Conservation (phyloP, 2,888 invertebrate genomes). For the Eretmocerus hayati region DNA sequence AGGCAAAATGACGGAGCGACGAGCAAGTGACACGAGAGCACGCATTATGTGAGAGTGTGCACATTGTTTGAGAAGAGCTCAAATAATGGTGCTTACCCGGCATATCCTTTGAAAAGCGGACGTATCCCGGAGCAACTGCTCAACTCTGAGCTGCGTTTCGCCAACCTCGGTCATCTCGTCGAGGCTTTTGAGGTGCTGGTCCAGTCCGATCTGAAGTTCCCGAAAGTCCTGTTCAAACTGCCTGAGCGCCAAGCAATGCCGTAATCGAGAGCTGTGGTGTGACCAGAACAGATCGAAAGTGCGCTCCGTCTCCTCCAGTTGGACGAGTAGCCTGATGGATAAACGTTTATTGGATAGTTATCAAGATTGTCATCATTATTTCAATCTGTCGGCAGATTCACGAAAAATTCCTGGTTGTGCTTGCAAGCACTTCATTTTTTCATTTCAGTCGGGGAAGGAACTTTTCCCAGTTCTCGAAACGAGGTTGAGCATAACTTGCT, state of each 20-base stretch:
- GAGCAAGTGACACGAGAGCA: no score
- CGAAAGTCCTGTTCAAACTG: slow-evolving; percentile 93
- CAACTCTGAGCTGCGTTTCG: slow-evolving; percentile 76
- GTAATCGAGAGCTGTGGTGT: slow-evolving; percentile 80
- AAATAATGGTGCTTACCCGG: slow-evolving; percentile 51
- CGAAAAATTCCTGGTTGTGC: no score
- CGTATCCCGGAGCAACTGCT: slow-evolving; percentile 70
- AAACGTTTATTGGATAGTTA: no score
- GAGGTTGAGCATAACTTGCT: no score
- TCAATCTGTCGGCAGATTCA: no score
- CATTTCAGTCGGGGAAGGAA: no score
- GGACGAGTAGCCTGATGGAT: slow-evolving; percentile 75
- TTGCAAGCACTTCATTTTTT: no score
- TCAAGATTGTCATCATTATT: no score
- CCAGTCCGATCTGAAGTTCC: slow-evolving; percentile 77
- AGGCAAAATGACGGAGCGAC: no score
- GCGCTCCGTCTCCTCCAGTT: slow-evolving; percentile 88
- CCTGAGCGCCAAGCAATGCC: slow-evolving; percentile 83
- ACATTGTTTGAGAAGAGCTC: no score
- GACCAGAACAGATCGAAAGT: slow-evolving; percentile 94
- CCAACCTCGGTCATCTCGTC: slow-evolving; percentile 84
- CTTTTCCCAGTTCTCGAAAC: no score
- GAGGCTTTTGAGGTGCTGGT: slow-evolving; percentile 69
- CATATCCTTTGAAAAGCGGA: slow-evolving; percentile 71
- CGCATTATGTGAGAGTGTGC: no score